Evolutionary conservation across 2,113 vertebrate species (phyloP).

Genomic region (Melanerpes aurifrons): DNA sequence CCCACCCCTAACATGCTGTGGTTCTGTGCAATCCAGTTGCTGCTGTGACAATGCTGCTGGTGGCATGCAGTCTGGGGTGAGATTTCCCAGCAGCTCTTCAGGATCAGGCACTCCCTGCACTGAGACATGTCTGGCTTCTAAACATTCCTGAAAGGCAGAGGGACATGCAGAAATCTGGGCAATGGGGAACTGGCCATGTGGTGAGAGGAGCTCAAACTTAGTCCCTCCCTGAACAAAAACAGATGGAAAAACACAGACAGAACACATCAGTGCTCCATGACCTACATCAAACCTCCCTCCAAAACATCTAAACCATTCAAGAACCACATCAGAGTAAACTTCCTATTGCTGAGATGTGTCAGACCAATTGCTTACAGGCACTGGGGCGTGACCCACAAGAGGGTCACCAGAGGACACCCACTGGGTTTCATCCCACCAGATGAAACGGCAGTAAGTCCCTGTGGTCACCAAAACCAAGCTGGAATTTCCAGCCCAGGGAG

Average conservation of each 20-base stretch:
- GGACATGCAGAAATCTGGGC: slow-evolving; percentile 53
- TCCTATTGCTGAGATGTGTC: slow-evolving; percentile 66
- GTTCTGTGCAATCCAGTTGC: background rate
- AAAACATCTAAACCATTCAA: slow-evolving; percentile 62
- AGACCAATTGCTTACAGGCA: slow-evolving; percentile 36
- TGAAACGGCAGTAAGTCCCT: slow-evolving; percentile 57
- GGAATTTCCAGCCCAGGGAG: slow-evolving; percentile 47
- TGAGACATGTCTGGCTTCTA: slow-evolving; percentile 58
- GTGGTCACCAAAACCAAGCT: slow-evolving; percentile 48
- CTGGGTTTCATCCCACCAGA: slow-evolving; percentile 45
- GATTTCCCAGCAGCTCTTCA: slow-evolving; percentile 28
- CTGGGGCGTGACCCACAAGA: slow-evolving; percentile 54
- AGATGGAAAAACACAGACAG: slow-evolving; percentile 69
- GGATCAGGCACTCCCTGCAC: slow-evolving; percentile 48
- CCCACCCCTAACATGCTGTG: too few species aligned
- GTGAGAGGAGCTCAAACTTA: slow-evolving; percentile 59
- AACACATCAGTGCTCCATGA: slow-evolving; percentile 73
- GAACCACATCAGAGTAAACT: slow-evolving; percentile 75
- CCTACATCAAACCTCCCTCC: slow-evolving; percentile 55
- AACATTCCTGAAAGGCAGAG: slow-evolving; percentile 43
- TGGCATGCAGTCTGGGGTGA: background rate
- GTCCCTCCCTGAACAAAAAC: slow-evolving; percentile 71
- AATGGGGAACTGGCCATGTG: slow-evolving; percentile 60
- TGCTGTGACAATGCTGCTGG: background rate
- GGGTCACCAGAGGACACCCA: slow-evolving; percentile 64